phyloP scores from a whole-genome alignment of 2,888 invertebrate genomes.

The Cecidostiba fungosa region DNA sequence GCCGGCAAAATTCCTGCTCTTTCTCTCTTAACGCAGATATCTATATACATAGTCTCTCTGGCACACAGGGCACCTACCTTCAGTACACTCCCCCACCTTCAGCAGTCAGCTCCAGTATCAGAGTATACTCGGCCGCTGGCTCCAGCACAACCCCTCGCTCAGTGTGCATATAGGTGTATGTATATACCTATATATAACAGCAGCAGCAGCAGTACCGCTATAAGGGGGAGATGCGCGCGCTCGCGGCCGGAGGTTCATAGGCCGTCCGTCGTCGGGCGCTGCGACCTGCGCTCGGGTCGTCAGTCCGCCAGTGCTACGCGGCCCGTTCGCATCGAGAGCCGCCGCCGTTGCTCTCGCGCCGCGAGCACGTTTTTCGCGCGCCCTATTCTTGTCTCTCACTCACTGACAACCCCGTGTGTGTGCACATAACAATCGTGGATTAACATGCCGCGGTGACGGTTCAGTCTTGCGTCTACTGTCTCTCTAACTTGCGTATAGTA shows the following conservation, averaged over 20 bases:
- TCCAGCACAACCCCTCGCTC: not conserved
- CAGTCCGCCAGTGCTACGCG: constrained; percentile 77
- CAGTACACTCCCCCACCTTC: not conserved
- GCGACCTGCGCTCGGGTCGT: constrained; percentile 71
- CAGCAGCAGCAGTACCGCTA: not conserved
- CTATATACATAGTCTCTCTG: not conserved
- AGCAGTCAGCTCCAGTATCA: not conserved
- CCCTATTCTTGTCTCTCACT: not conserved
- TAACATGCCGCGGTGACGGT: too few relatives aligned
- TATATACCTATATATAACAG: not conserved
- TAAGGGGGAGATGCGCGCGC: constrained; percentile 14
- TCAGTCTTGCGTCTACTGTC: too few relatives aligned
- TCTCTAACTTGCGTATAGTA: too few relatives aligned
- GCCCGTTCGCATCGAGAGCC: constrained; percentile 68
- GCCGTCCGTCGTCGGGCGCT: constrained; percentile 73
- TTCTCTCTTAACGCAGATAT: not conserved
- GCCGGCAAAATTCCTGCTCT: not conserved
- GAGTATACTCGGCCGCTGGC: not conserved
- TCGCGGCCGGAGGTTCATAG: constrained; percentile 65
- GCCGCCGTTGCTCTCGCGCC: not conserved
- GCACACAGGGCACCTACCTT: not conserved
- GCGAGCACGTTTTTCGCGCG: constrained; percentile 19
- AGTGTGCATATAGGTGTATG: not conserved
- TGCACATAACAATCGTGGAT: not conserved
- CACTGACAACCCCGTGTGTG: not conserved